Evolutionary conservation across 2,113 vertebrate species (phyloP), one percentile per base, ranked within the genome.

Genomic region (Dicaeum eximium): DNA sequence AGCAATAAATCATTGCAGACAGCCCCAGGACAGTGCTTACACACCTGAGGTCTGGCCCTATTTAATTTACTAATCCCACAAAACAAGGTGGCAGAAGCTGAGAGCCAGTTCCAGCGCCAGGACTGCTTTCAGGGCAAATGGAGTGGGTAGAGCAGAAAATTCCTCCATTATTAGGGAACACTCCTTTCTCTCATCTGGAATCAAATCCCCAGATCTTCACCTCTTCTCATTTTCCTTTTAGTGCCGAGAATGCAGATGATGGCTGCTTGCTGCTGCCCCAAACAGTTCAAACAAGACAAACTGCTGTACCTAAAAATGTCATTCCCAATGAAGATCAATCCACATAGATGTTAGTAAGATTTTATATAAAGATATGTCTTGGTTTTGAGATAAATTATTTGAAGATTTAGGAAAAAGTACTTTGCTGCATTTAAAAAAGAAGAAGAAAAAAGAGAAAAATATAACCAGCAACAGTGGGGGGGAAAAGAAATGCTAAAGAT

Each of bases 211-310:
- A 47, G 14, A 79, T 42, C 15, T 42, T 50, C 10, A 5, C 5
- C 4, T 66, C 25, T 75, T 80, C 31, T n/a, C 3, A 8, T 73
- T 66, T 83, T 31, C 7, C 21, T 27, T 84, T 64, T 69, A 47
- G 15, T 64, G 25, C 7, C 0, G 0, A 67, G n/a, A 27, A 22
- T 15, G 17, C 10, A 67, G 27, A 62, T 22, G 22, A 74, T 8
- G 14, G 16, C 37, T 1, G 1, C 60, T 30, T 56, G 40, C 45
- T 87, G 45, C 54, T 73, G 35, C 15, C 61, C 25, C 40, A 56
- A 18, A 50, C 62, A 60, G 5, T 20, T 64, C 48, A 45, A 54
- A 28, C 13, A 82, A 54, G 47, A 44, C 21, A 50, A 86, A 56
- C 2, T 24, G 13, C 35, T 77, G 8, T 50, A 56, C 12, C 10